Conservation (phyloP, 2,888 invertebrate genomes). For the Cylindroiulus punctatus region DNA sequence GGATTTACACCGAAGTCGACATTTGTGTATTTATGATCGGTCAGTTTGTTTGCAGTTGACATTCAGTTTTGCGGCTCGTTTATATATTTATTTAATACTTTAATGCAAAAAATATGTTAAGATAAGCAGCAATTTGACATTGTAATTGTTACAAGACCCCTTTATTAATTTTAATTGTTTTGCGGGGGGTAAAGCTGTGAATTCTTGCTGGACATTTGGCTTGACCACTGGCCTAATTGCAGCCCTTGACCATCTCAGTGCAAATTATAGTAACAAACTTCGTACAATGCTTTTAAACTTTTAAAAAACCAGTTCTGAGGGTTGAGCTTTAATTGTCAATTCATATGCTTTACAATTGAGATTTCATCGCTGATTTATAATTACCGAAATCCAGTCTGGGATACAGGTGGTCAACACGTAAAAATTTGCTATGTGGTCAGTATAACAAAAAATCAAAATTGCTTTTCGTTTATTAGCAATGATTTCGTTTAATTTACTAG, state of each 20-base stretch:
- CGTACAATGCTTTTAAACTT: background rate
- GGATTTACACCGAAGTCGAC: background rate
- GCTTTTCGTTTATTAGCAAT: no score
- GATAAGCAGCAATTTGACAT: background rate
- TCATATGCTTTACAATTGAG: background rate
- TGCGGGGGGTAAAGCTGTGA: background rate
- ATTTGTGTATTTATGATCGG: constrained; percentile 11
- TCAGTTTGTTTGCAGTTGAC: background rate
- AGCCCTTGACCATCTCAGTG: constrained; percentile 13
- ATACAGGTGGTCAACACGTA: background rate
- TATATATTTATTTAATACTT: background rate
- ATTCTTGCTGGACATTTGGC: background rate
- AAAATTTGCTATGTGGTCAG: no score
- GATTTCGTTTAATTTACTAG: no score
- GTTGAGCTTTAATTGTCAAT: background rate
- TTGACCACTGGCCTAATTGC: background rate
- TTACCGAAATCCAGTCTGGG: background rate
- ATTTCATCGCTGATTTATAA: background rate
- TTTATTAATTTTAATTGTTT: constrained; percentile 4
- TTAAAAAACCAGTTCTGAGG: constrained; percentile 19
- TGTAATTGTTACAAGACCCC: background rate
- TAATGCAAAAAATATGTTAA: constrained; percentile 16
- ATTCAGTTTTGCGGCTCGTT: background rate
- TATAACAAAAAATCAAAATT: no score
- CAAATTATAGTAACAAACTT: background rate